Evolutionary conservation across 2,797 vertebrate genomes (phyloP).

Genomic region (Garrulus glandarius): DNA sequence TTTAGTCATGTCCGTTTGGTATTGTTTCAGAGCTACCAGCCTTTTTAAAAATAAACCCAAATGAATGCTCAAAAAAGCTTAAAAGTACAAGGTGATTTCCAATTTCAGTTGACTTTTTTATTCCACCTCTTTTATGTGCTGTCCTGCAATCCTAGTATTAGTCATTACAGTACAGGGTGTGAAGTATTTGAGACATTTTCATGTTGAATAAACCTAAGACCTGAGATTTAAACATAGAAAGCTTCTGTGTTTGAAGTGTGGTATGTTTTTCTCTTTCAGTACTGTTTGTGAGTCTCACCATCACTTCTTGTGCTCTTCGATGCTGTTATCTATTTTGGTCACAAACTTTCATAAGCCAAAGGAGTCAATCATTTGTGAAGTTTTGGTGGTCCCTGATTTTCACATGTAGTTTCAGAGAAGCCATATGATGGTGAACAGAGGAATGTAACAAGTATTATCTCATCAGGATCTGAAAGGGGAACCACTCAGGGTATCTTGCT

Average conservation of each 20-base stretch:
- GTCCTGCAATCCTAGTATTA: not conserved
- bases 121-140: not conserved
- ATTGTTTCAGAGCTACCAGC: not conserved
- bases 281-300: not conserved
- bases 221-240: not conserved
- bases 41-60: not conserved
- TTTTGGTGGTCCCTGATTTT: not conserved
- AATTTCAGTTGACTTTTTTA: not conserved
- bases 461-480: not conserved
- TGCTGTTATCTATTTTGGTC: not conserved
- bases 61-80: not conserved
- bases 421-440: not conserved
- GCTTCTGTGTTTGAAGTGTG: not conserved
- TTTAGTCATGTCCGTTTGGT: not conserved
- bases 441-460: not conserved
- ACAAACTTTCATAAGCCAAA: not conserved
- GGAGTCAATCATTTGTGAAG: not conserved
- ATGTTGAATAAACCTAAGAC: not conserved
- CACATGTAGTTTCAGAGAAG: not conserved
- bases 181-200: not conserved
- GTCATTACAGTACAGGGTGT: not conserved
- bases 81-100: slow-evolving; percentile 2
- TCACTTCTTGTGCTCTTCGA: not conserved
- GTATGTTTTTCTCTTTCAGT: not conserved
- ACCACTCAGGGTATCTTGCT: not conserved